Evolutionary conservation across 2,113 vertebrate genomes (phyloP).

Genomic region (Strigops habroptila): DNA sequence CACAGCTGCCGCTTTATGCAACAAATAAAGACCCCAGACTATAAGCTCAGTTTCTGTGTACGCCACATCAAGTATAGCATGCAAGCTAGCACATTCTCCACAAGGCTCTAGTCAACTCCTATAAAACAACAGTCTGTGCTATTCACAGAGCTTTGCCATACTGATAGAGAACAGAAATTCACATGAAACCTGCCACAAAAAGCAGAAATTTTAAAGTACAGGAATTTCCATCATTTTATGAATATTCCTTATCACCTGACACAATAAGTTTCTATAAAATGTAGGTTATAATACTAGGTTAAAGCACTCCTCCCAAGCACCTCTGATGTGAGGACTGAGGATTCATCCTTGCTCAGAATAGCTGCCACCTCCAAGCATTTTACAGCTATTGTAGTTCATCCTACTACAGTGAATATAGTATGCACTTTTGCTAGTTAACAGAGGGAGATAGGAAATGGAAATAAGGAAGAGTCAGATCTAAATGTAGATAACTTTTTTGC

Average conservation of each 20-base stretch:
- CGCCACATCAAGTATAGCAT: not conserved
- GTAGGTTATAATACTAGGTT: not conserved
- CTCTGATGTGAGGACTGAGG: not conserved
- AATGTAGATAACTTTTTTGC: fast-evolving
- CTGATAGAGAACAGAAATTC: not conserved
- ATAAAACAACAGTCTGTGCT: not conserved
- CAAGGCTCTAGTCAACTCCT: not conserved
- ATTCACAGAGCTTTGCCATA: not conserved
- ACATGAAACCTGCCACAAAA: not conserved
- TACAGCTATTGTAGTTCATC: not conserved
- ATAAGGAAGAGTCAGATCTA: not conserved
- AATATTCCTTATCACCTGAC: not conserved
- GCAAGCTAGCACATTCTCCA: not conserved
- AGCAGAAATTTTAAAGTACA: not conserved
- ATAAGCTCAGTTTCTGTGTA: not conserved
- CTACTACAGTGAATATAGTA: fast-evolving
- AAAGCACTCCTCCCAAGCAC: not conserved
- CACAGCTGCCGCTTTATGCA: not conserved
- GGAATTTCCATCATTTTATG: not conserved
- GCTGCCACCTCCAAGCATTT: not conserved
- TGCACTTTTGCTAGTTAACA: not conserved
- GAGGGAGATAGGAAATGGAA: fast-evolving
- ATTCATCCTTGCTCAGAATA: not conserved
- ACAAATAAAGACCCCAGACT: not conserved
- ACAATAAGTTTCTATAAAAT: not conserved